phyloP scores from a whole-genome alignment of 2,113 vertebrate species.

The Noctilio leporinus region DNA sequence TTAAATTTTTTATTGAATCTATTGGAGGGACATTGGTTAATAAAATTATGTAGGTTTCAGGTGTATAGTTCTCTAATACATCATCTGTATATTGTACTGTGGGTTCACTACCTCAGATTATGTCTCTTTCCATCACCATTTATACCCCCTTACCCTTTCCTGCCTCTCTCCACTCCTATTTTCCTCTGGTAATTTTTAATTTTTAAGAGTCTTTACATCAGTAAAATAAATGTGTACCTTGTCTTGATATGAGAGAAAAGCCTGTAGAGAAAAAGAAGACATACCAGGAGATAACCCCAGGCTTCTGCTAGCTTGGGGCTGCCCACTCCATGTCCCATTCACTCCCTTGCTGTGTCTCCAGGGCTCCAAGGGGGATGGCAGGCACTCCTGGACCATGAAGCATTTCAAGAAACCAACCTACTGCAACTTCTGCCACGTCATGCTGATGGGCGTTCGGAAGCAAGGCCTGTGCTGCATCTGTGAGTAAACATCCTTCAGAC shows the following conservation, averaged over 20 bases:
- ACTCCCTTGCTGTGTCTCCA: constrained; percentile 48
- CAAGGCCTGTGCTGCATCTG: constrained; percentile 95
- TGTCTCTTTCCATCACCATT: too few species aligned
- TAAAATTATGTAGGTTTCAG: too few species aligned
- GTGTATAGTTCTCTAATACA: too few species aligned
- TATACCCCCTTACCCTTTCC: too few species aligned
- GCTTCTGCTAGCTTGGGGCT: neutral
- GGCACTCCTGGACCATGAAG: constrained; percentile 94
- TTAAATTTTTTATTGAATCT: too few species aligned
- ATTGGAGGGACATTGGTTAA: too few species aligned
- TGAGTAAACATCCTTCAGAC: constrained; percentile 74
- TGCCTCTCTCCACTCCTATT: too few species aligned
- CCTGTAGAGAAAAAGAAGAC: neutral
- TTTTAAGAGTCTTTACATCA: neutral
- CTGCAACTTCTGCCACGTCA: constrained; percentile 94
- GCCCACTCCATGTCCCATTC: neutral
- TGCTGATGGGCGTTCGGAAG: constrained; percentile 93
- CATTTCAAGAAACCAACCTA: constrained; percentile 97
- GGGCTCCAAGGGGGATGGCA: constrained; percentile 90
- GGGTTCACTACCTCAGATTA: too few species aligned
- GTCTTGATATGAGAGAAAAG: neutral
- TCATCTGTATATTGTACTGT: too few species aligned
- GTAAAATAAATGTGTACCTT: neutral
- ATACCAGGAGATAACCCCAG: accelerated
- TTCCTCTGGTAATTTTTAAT: too few species aligned